phyloP scores from a whole-genome alignment of 2,888 invertebrate species.

The Hirtodrosophila confusa region DNA sequence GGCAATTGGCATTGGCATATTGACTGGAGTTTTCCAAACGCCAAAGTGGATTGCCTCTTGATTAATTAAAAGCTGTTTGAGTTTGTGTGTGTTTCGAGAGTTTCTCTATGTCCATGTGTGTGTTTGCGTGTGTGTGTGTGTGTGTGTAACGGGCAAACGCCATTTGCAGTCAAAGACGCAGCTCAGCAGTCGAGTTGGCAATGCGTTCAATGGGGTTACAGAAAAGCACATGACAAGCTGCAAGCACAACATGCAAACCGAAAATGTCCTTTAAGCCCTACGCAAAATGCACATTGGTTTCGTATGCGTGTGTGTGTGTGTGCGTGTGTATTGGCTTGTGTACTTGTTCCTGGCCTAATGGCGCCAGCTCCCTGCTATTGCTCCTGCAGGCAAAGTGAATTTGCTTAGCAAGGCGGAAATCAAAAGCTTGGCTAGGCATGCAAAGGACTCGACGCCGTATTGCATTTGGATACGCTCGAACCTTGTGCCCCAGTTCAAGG shows the following conservation, averaged over 20 bases:
- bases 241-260: slow-evolving; percentile 16
- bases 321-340: slow-evolving; percentile 7
- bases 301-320: slow-evolving; percentile 11
- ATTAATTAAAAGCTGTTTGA: slow-evolving; percentile 72
- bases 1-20: slow-evolving; percentile 64
- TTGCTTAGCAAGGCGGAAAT: slow-evolving; percentile 60
- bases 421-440: slow-evolving; percentile 52
- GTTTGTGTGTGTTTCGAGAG: slow-evolving; percentile 1
- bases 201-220: slow-evolving; percentile 15
- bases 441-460: slow-evolving; percentile 18
- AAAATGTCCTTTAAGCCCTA: slow-evolving; percentile 57
- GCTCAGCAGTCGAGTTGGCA: slow-evolving; percentile 9
- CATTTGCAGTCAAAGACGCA: slow-evolving; percentile 22
- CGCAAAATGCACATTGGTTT: slow-evolving; percentile 29
- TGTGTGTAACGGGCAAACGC: slow-evolving; percentile 14
- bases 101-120: not conserved
- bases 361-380: not conserved
- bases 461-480: slow-evolving; percentile 20
- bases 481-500: slow-evolving; percentile 24
- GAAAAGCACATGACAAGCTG: slow-evolving; percentile 2
- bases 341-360: slow-evolving; percentile 40
- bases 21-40: slow-evolving; percentile 55
- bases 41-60: slow-evolving; percentile 73
- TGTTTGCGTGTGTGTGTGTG: slow-evolving; percentile 8
- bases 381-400: slow-evolving; percentile 37